phyloP scores from a whole-genome alignment of 2,888 invertebrate genomes.

The Sinodicranocentrus sp. region DNA sequence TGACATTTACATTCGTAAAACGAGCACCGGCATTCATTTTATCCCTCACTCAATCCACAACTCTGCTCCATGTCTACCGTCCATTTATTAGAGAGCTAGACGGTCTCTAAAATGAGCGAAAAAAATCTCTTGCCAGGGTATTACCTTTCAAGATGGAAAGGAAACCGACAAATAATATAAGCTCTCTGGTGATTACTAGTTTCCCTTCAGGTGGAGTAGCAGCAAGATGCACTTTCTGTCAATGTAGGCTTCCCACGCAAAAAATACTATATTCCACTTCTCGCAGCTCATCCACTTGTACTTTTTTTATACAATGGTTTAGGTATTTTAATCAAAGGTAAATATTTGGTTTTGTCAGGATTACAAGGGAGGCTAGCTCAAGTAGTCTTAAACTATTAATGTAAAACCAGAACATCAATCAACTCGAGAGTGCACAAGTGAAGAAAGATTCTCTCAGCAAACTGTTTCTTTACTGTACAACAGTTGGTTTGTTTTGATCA shows the following conservation, averaged over 20 bases:
- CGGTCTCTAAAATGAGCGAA: too few relatives aligned
- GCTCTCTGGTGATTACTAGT: too few relatives aligned
- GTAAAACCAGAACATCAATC: slow-evolving; percentile 55
- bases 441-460: slow-evolving; percentile 33
- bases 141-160: too few relatives aligned
- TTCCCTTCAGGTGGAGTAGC: too few relatives aligned
- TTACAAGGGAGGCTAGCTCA: background rate
- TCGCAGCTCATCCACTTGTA: background rate
- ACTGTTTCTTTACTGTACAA: background rate
- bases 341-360: slow-evolving; percentile 24
- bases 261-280: background rate
- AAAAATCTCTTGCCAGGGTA: too few relatives aligned
- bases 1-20: slow-evolving; percentile 67
- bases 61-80: slow-evolving; percentile 10
- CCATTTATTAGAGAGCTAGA: too few relatives aligned
- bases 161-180: too few relatives aligned
- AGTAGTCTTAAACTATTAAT: slow-evolving; percentile 37
- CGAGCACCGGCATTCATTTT: slow-evolving; percentile 48
- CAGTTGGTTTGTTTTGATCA: slow-evolving; percentile 23
- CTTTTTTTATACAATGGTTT: background rate
- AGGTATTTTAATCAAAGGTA: slow-evolving; percentile 21
- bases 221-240: too few relatives aligned
- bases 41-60: too few relatives aligned
- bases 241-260: slow-evolving; percentile 40
- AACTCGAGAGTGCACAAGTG: slow-evolving; percentile 21